Percentiles rank a stretch among this genome's conserved stretches.
phyloP scores from a whole-genome alignment of 2,113 vertebrate species.

The Myodes glareolus region DNA sequence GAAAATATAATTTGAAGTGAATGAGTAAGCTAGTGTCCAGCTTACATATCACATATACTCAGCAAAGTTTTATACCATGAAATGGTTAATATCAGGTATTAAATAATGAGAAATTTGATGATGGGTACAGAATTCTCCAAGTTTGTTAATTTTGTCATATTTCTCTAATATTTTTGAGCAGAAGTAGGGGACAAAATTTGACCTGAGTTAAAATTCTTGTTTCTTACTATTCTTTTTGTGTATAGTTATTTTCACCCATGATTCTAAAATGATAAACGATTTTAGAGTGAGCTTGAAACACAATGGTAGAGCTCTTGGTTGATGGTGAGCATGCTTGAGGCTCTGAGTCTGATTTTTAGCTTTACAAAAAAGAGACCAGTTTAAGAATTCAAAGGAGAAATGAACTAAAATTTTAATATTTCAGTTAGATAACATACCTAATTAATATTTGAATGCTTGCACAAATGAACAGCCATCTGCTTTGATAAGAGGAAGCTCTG shows the following conservation, averaged over 20 bases:
- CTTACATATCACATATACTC: neutral
- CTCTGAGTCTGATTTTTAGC: neutral
- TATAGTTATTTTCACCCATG: conserved; percentile 1
- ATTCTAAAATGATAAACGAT: neutral
- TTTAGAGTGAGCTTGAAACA: neutral
- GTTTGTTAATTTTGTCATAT: neutral
- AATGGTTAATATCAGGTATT: neutral
- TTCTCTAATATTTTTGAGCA: neutral
- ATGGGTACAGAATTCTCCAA: neutral
- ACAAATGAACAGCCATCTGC: conserved; percentile 23
- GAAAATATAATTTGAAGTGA: neutral
- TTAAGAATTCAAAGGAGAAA: neutral
- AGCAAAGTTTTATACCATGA: neutral
- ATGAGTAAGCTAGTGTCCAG: neutral
- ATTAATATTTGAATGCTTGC: neutral
- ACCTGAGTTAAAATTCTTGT: neutral
- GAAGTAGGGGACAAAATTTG: neutral
- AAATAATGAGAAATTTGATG: neutral
- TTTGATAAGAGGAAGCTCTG: neutral
- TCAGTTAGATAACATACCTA: neutral
- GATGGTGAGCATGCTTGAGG: neutral
- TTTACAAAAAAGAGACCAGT: neutral
- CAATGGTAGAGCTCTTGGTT: neutral
- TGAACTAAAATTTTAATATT: conserved; percentile 43
- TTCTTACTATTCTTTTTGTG: neutral